Evolutionary conservation across 92 coral and sea anemone genomes (phyloP).

Genomic region (Isaurus tuberculatus): DNA sequence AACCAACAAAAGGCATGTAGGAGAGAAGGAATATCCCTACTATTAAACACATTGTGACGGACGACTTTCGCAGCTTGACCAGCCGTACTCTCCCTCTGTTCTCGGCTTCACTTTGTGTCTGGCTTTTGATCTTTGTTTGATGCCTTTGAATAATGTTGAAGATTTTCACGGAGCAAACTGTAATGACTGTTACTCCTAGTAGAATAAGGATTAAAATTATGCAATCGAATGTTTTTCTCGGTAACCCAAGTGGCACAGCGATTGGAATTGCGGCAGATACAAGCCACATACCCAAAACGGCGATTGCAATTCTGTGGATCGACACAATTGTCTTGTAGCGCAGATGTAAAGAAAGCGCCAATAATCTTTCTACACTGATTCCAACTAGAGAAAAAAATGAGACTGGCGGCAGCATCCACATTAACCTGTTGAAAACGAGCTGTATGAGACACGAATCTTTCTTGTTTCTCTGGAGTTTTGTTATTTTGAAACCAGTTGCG

Average conservation of each 20-base stretch:
- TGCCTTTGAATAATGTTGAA: conserved; percentile 69
- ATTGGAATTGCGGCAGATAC: conserved; percentile 10
- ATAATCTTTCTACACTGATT: conserved; percentile 56
- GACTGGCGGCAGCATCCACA: conserved; percentile 27
- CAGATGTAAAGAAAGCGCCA: conserved; percentile 60
- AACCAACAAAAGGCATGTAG: conserved; percentile 65
- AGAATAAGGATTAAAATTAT: conserved; percentile 37
- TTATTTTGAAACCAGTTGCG: conserved; percentile 16
- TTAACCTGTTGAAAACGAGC: conserved; percentile 20
- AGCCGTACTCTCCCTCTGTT: conserved; percentile 2
- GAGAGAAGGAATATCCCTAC: conserved; percentile 69
- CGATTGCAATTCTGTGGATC: conserved; percentile 21
- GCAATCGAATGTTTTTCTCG: conserved; percentile 37
- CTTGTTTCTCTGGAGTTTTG: background rate
- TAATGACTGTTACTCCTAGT: conserved; percentile 45
- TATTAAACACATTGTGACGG: conserved; percentile 73
- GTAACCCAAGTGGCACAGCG: conserved; percentile 9
- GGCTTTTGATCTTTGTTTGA: conserved; percentile 56
- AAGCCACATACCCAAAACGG: conserved; percentile 38
- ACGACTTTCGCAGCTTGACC: conserved; percentile 65
- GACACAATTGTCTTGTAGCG: conserved; percentile 56
- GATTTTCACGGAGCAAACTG: conserved; percentile 60
- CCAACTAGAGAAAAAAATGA: conserved; percentile 47
- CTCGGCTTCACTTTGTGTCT: conserved; percentile 9
- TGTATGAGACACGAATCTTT: background rate